Conservation (phyloP, 1,140 invertebrate species). For the Drosophila kurseongensis region DNA sequence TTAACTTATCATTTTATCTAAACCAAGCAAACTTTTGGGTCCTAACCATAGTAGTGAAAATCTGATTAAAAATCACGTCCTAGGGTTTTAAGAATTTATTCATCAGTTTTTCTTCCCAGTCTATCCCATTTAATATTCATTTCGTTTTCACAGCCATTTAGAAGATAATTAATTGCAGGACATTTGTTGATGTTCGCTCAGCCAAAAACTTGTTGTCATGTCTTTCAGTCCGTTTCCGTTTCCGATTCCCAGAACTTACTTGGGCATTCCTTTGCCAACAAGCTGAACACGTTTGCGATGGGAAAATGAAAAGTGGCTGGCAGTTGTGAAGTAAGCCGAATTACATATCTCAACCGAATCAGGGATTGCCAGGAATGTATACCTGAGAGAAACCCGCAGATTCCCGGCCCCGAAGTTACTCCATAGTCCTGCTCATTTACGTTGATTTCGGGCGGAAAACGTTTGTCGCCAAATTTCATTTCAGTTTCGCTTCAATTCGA, state of each 20-base stretch:
- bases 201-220: constrained; percentile 71
- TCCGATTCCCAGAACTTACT: constrained; percentile 10
- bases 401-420: neutral
- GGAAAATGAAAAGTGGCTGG: constrained; percentile 61
- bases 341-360: constrained; percentile 55
- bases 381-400: constrained; percentile 53
- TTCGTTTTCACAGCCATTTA: constrained; percentile 17
- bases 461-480: constrained; percentile 83
- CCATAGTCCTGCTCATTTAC: constrained; percentile 62
- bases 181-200: constrained; percentile 67
- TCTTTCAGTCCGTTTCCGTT: constrained; percentile 48
- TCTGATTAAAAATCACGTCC: too few relatives aligned
- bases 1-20: too few relatives aligned
- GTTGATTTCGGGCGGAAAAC: constrained; percentile 79
- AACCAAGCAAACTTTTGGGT: too few relatives aligned
- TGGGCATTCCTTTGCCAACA: constrained; percentile 15
- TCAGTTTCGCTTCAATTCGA: constrained; percentile 67
- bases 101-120: neutral
- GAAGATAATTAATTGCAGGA: constrained; percentile 68
- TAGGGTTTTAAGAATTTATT: too few relatives aligned
- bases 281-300: constrained; percentile 18
- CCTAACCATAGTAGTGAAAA: too few relatives aligned
- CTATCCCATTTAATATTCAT: constrained; percentile 12
- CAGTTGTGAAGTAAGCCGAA: constrained; percentile 39
- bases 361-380: constrained; percentile 22